Evolutionary conservation across 2,797 vertebrate species (phyloP).

Genomic region (Coregonus suidteri): DNA sequence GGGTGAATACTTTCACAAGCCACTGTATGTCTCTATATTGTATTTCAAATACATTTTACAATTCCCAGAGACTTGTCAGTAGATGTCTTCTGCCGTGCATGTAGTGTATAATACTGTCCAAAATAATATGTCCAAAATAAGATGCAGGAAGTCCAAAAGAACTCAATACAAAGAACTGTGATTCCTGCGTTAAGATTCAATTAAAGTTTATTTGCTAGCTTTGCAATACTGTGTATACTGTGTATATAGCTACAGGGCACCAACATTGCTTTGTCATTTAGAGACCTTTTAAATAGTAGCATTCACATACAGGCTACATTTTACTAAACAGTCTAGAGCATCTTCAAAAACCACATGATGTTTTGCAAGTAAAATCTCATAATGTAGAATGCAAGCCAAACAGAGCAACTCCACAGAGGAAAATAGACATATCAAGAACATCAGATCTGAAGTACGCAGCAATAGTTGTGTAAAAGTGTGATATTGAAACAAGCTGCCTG

Average conservation of each 20-base stretch:
- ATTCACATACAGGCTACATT: background rate
- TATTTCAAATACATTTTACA: background rate
- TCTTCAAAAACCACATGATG: no score
- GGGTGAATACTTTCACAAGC: no score
- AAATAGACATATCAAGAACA: background rate
- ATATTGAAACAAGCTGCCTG: background rate
- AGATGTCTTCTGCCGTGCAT: background rate
- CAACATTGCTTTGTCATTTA: background rate
- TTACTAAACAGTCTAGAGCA: background rate
- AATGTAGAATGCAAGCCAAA: background rate
- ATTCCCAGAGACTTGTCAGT: background rate
- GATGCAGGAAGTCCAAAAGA: background rate
- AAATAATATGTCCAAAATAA: background rate
- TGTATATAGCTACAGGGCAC: background rate
- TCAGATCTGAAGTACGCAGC: background rate
- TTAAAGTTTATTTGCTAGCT: background rate
- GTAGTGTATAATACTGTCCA: background rate
- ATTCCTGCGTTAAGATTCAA: no score
- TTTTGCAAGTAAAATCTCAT: background rate
- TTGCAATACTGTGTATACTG: background rate
- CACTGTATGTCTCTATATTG: background rate
- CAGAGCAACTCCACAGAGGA: background rate
- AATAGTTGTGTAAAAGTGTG: background rate
- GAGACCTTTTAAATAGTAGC: no score
- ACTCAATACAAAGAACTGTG: background rate